Base-by-base conservation (phyloP, 2,113 vertebrate genomes). In the Mesembrinibis cayennensis region DNA sequence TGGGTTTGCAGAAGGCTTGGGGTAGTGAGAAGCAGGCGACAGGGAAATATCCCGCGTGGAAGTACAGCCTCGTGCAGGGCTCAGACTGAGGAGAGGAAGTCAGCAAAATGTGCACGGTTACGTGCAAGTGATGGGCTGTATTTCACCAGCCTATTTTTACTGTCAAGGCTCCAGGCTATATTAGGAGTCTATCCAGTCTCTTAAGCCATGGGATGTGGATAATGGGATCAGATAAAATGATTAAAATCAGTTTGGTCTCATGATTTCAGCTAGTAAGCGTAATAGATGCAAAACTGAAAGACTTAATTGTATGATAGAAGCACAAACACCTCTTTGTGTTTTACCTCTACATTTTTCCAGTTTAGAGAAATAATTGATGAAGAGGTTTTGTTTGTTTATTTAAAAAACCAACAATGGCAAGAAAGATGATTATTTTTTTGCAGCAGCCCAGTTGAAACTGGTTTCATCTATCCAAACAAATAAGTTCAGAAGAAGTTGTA, bases 101-200 rank as follows among this genome's bases (percentile, higher is more conserved):
- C 82, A 92, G 74, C 29, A 85, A 77, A 90, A 59, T 13, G 18
- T 62, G 40, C 16, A 44, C 0, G 2, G 73, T 52, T 87, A 58
- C 6, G 3, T 67, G 58, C 20, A 73, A 74, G n/a, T 70, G 36
- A 69, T 50, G 36, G 30, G 34, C 38, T 84, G 38, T 32, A 44
- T 70, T 81, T 92, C 61, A 85, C 67, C 73, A 91, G 53, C n/a
- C 76, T 87, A 32, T 42, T 85, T 95, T 96, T 94, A 63, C 58
- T 83, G 52, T 71, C 55, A 61, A 85, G 72, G 30, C 18, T 87
- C 89, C 59, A 93, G 55, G 89, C 53, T 74, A 21, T 70, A 83
- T 93, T 72, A 85, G 53, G 49, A 90, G 45, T 71, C 63, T 91
- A 61, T 83, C 49, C 40, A 84, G 49, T 40, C 62, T 10, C 40